Evolutionary conservation across 2,113 vertebrate genomes (phyloP).

Genomic region (Nesogale talazaci): DNA sequence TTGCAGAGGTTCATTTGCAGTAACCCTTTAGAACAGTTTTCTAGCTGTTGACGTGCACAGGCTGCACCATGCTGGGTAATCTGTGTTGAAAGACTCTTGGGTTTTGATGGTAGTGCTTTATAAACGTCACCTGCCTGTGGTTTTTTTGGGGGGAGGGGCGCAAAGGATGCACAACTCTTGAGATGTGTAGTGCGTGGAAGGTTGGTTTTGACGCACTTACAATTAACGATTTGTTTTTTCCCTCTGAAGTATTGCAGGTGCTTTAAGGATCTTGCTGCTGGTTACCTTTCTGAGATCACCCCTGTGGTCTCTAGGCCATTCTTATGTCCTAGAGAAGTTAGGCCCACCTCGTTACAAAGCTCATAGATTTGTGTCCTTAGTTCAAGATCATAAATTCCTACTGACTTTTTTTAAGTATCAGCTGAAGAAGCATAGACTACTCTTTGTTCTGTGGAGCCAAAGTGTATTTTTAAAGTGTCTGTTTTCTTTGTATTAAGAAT

Average conservation of each 20-base stretch:
- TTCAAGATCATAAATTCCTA: slow-evolving; percentile 43
- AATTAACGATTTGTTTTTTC: slow-evolving; percentile 1
- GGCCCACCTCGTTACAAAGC: neutral
- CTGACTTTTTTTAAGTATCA: slow-evolving; percentile 12
- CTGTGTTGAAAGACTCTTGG: neutral
- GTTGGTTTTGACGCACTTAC: neutral
- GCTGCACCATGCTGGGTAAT: neutral
- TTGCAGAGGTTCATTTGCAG: neutral
- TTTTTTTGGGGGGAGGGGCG: no score
- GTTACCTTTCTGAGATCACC: neutral
- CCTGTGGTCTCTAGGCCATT: neutral
- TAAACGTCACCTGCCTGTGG: neutral
- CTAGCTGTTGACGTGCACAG: neutral
- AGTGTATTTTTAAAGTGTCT: slow-evolving; percentile 38
- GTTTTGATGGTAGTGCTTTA: neutral
- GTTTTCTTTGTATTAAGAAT: slow-evolving; percentile 72
- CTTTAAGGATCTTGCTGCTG: neutral
- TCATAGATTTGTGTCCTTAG: slow-evolving; percentile 29
- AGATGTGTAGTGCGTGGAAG: neutral
- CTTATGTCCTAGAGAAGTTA: neutral
- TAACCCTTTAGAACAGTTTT: neutral
- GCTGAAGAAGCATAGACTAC: neutral
- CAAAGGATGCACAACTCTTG: neutral
- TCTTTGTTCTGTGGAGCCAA: slow-evolving; percentile 48
- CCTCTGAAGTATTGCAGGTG: neutral